These are phyloP conservation scores for Enteromius trimaculatus DNA, from an alignment of 2,797 vertebrate genomes.

Conservation along the genomic window DNA sequence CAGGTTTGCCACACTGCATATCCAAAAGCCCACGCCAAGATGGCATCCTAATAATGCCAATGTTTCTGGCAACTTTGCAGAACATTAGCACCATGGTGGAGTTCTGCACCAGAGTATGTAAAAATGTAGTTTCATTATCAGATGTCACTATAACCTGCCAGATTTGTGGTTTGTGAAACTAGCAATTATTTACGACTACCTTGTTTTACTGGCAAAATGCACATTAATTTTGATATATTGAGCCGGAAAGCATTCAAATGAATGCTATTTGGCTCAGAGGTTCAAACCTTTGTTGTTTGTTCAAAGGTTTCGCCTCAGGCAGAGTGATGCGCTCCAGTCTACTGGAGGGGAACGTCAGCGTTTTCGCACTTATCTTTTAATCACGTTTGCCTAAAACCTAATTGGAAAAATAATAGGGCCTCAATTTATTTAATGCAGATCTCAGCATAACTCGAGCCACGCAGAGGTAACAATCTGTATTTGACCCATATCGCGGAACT, in stretches of 20 bases:
- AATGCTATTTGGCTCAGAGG: neutral
- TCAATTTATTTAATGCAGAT: constrained; percentile 39
- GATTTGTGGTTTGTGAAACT: neutral
- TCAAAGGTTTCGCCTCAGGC: constrained; percentile 72
- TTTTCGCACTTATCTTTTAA: constrained; percentile 75
- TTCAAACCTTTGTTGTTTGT: constrained; percentile 49
- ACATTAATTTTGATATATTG: neutral
- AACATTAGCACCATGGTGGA: neutral
- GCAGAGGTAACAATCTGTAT: constrained; percentile 11
- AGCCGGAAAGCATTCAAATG: neutral
- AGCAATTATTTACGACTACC: neutral
- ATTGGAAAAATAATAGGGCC: constrained; percentile 69
- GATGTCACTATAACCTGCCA: neutral
- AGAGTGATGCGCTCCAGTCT: constrained; percentile 75
- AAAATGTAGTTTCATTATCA: neutral
- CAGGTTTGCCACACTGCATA: neutral
- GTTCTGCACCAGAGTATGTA: neutral
- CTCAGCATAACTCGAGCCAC: constrained; percentile 18
- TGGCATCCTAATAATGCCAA: neutral
- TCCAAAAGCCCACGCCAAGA: neutral
- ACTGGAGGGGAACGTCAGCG: constrained; percentile 76
- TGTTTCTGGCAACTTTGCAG: neutral
- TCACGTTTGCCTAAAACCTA: constrained; percentile 79
- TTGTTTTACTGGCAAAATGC: neutral
- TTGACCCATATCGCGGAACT: constrained; percentile 37